Conservation (phyloP, 2,888 invertebrate genomes). For the Melikaiella ostensackeni region DNA sequence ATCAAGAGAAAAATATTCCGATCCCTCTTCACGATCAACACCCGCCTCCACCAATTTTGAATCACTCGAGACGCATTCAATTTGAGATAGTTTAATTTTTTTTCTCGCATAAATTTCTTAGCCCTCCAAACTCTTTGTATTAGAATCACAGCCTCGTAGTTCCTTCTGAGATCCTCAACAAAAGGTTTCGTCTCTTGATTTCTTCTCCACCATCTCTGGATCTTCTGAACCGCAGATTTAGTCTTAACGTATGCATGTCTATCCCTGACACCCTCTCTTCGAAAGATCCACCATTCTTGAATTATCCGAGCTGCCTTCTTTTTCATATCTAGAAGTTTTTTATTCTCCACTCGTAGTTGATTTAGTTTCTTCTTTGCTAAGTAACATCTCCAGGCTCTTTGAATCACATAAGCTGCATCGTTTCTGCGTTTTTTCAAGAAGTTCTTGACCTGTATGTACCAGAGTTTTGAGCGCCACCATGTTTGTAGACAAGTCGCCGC, state of each 20-base stretch:
- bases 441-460: constrained; percentile 75
- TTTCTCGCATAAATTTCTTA: constrained; percentile 72
- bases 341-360: constrained; percentile 50
- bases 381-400: constrained; percentile 67
- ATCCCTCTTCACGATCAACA: constrained; percentile 71
- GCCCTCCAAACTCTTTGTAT: constrained; percentile 79
- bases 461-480: constrained; percentile 86
- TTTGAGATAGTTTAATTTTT: constrained; percentile 74
- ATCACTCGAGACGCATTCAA: constrained; percentile 70
- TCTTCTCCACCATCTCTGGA: constrained; percentile 80
- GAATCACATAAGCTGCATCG: constrained; percentile 68
- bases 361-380: constrained; percentile 47
- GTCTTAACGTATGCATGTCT: constrained; percentile 57
- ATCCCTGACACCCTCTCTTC: constrained; percentile 63
- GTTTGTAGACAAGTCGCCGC: constrained; percentile 83
- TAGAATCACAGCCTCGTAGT: constrained; percentile 69
- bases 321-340: constrained; percentile 66
- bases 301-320: constrained; percentile 80
- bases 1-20: constrained; percentile 72
- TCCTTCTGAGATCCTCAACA: constrained; percentile 63
- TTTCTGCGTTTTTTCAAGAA: constrained; percentile 57
- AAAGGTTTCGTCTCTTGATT: constrained; percentile 64
- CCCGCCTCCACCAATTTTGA: constrained; percentile 77
- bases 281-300: constrained; percentile 79
- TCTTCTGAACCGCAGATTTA: constrained; percentile 70